Evolutionary conservation across 2,113 vertebrate species (phyloP).

Genomic region (Erpornis zantholeuca): DNA sequence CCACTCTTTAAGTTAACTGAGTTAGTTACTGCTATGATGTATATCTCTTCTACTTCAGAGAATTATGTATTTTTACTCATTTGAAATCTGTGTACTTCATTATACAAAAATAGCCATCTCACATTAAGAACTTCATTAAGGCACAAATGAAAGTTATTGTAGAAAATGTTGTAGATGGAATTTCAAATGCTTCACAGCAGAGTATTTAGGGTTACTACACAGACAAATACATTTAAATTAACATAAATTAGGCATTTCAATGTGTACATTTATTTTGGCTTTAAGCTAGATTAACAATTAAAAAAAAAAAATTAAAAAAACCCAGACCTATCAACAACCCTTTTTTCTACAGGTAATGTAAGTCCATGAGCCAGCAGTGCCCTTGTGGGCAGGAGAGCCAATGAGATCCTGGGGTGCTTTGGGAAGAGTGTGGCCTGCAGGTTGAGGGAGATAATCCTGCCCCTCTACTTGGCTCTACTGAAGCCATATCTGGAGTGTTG

Average conservation of each 20-base stretch:
- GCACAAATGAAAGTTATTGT: not conserved
- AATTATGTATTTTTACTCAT: not conserved
- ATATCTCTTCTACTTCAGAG: not conserved
- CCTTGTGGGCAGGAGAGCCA: not conserved
- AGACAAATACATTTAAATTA: not conserved
- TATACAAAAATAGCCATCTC: not conserved
- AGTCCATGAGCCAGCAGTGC: not conserved
- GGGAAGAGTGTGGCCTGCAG: not conserved
- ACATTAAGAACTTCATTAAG: not conserved
- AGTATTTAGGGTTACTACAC: not conserved
- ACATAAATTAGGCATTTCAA: not conserved
- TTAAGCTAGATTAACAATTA: not conserved
- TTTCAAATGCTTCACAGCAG: not conserved
- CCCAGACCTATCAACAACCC: not conserved
- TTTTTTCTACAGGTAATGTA: not conserved
- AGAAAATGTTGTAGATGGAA: not conserved
- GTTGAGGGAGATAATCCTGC: not conserved
- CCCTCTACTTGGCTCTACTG: not conserved
- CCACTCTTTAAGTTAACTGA: not conserved
- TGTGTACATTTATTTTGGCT: not conserved
- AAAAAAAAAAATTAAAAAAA: not conserved
- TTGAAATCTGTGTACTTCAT: not conserved
- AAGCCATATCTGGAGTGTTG: not conserved
- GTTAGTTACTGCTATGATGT: not conserved
- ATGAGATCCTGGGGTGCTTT: not conserved